These are phyloP conservation scores for Phrixothrix hirtus DNA, from an alignment of 2,888 invertebrate species.

Conservation along the genomic window DNA sequence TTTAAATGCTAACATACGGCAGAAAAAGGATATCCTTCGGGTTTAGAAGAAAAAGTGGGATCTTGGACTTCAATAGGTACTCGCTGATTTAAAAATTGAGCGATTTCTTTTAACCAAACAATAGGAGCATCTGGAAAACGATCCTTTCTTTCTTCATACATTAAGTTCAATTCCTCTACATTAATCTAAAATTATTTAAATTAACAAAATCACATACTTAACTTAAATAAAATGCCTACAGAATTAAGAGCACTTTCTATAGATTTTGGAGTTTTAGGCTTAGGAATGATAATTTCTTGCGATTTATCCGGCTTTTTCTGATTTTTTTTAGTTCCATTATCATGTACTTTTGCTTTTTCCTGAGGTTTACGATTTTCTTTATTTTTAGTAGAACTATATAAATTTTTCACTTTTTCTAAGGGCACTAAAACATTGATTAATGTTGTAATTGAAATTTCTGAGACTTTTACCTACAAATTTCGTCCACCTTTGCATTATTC, in stretches of 20 bases:
- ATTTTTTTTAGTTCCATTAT: conserved; percentile 33
- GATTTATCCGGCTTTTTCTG: conserved; percentile 57
- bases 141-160: conserved; percentile 63
- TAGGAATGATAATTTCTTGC: conserved; percentile 59
- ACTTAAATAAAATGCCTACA: conserved; percentile 52
- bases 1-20: conserved; percentile 51
- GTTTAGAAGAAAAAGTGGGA: conserved; percentile 62
- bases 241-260: conserved; percentile 66
- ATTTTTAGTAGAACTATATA: conserved; percentile 67
- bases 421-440: conserved; percentile 61
- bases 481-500: conserved; percentile 72
- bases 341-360: conserved; percentile 51
- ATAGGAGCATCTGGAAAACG: conserved; percentile 73
- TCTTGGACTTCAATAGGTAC: conserved; percentile 67
- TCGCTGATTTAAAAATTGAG: conserved; percentile 66
- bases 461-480: conserved; percentile 66
- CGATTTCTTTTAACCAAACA: conserved; percentile 72
- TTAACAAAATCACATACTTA: conserved; percentile 1
- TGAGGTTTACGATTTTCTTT: conserved; percentile 64
- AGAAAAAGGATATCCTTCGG: conserved; percentile 62
- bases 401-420: conserved; percentile 68
- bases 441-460: not conserved
- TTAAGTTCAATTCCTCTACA: conserved; percentile 59
- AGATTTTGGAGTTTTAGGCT: conserved; percentile 68
- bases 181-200: conserved; percentile 61